Base-by-base conservation (phyloP, 2,888 invertebrate genomes). In the Actias luna region DNA sequence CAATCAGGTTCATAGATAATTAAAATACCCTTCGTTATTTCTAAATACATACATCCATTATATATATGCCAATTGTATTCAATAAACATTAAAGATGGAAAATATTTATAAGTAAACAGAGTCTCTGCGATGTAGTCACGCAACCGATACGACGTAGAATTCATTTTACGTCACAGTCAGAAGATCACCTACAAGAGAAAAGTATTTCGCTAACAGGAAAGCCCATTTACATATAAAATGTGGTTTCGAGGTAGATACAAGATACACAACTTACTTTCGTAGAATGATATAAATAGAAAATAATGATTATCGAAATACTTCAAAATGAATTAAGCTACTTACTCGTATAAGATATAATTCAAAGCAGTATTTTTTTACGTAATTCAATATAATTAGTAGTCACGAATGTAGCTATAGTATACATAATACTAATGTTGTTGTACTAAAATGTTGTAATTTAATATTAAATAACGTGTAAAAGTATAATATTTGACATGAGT, bases 151-250 rank as follows among this genome's bases (percentile, higher is more conserved):
- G 75, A 76, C 78, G 75, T 78, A 77, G 79, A 83, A 80, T 83
- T 84, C 77, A 82, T 84, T 84, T 83, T 79, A 77, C 75, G 80
- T 81, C 81, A 74, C 77, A 79, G 80, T 81, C 78, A 74, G 73
- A 69, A 74, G 79, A 84, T 83, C 82, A 83, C 79, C 80, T 83
- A 70, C 72, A 75, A 80, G 79, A 80, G 82, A 79, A 78, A 75
- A 85, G 81, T 80, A 84, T 82, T 85, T 84, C 82, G 81, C 78
- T 74, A 78, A 79, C 78, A 79, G 82, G 80, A 83, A 81, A 83
- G 70, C 78, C 74, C 78, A 85, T 86, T 87, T 87, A 81, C 85
- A 85, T 84, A 84, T 79, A 81, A 84, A 86, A 82, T 78, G 80
- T 77, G 74, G 73, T 71, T 68, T 69, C 72, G 64, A 71, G 73